Base-by-base conservation (phyloP, 1,140 invertebrate genomes). In the Micrasema minimum region DNA sequence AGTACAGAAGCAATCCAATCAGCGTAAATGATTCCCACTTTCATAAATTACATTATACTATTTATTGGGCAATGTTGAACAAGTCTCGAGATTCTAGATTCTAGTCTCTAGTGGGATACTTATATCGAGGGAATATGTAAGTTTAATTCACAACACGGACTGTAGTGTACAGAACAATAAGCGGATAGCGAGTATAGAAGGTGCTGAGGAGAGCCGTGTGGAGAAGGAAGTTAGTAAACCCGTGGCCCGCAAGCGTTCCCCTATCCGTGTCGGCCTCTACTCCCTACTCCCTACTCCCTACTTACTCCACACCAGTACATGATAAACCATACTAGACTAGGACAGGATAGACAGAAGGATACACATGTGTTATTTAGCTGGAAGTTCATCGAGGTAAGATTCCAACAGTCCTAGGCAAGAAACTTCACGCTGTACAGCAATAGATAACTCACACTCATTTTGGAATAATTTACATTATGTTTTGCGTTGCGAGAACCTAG, bases 11-110 rank as follows among this genome's bases (percentile, higher is more conserved):
- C 72, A 71, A 59, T 38, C 35, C 43, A 18, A 45, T 45, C 71
- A 7, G 26, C 26, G 2, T 7, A 31, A 73, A 73, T 73, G 72
- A 69, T 66, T 74, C 68, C 72, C 72, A 74, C 53, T 74, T 65
- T 74, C 67, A 74, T 70, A 4, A 7, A 31, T 4, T 31, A 31
- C 26, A 31, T 4, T 31, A 31, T 31, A 31, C 7, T 31, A 4
- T 4, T 68, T 35, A 45, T 45, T 55, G 57, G 50, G 14, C 26
- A 68, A 45, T 37, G 23, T 14, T 46, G n/a, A 46, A 46, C 43
- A 46, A 16, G 16, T 46, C 16, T 16, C n/a, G 14, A n/a, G 43
- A 46, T 46, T 46, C 1, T 46, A 5, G 16, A 46, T n/a, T n/a
- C n/a, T n/a, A n/a, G n/a, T n/a, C n/a, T n/a, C n/a, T n/a, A n/a